Evolutionary conservation across 2,797 vertebrate genomes (phyloP).

Genomic region (Otus scops): DNA sequence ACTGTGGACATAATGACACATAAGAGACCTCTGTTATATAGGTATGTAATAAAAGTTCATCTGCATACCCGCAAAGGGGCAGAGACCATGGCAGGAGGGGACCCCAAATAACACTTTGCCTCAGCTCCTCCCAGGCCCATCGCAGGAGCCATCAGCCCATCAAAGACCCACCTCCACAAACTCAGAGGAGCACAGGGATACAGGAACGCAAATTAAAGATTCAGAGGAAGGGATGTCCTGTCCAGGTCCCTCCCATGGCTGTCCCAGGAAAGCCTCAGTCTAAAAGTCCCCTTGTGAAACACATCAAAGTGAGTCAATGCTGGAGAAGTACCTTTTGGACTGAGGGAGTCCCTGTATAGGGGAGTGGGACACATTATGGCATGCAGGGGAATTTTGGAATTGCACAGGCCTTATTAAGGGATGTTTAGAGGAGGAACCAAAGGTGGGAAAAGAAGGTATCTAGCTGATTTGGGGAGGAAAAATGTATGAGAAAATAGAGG

Average conservation of each 20-base stretch:
- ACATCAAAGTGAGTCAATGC: background rate
- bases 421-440: background rate
- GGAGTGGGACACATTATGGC: background rate
- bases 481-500: accelerated
- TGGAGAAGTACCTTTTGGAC: background rate
- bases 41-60: background rate
- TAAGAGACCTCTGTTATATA: background rate
- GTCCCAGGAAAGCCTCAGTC: background rate
- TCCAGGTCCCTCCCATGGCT: background rate
- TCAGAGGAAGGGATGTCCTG: background rate
- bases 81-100: background rate
- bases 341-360: background rate
- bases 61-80: background rate
- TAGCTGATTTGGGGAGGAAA: background rate
- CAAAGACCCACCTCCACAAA: background rate
- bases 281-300: background rate
- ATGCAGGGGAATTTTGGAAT: background rate
- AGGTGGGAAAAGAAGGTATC: background rate
- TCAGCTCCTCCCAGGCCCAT: background rate
- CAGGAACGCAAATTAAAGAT: background rate
- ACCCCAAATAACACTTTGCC: background rate
- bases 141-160: background rate
- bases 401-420: background rate
- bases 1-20: background rate
- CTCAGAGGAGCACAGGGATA: background rate